phyloP scores from a whole-genome alignment of 2,113 vertebrate species.

The Myotis davidii region DNA sequence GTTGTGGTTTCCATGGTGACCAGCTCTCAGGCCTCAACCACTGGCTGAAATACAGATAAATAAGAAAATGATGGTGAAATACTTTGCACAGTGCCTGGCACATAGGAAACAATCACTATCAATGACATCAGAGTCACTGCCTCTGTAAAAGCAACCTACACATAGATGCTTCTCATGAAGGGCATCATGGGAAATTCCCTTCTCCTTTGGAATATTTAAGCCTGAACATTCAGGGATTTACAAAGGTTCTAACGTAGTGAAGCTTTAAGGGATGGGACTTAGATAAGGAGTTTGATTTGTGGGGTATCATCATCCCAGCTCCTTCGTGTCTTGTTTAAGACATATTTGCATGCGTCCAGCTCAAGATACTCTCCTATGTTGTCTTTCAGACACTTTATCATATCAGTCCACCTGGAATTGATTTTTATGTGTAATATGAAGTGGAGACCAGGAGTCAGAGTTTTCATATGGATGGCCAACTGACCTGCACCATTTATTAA shows the following conservation, averaged over 20 bases:
- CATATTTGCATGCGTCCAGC: neutral
- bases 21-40: neutral
- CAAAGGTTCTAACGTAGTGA: neutral
- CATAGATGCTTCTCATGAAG: neutral
- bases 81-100: neutral
- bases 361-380: neutral
- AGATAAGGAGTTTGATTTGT: neutral
- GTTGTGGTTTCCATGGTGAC: slow-evolving; percentile 67
- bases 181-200: neutral
- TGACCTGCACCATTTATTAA: neutral
- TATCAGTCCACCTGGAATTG: neutral
- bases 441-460: neutral
- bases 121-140: neutral
- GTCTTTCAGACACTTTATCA: neutral
- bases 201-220: neutral
- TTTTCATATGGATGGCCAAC: neutral
- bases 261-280: neutral
- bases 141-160: neutral
- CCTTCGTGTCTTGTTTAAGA: neutral
- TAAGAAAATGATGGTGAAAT: slow-evolving; percentile 4
- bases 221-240: neutral
- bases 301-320: neutral
- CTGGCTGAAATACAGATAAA: slow-evolving; percentile 54
- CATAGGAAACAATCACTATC: neutral
- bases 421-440: neutral